Percentiles rank a stretch among this genome's conserved stretches.
phyloP scores from a whole-genome alignment of 2,797 vertebrate species.

The Micrastur ruficollis region DNA sequence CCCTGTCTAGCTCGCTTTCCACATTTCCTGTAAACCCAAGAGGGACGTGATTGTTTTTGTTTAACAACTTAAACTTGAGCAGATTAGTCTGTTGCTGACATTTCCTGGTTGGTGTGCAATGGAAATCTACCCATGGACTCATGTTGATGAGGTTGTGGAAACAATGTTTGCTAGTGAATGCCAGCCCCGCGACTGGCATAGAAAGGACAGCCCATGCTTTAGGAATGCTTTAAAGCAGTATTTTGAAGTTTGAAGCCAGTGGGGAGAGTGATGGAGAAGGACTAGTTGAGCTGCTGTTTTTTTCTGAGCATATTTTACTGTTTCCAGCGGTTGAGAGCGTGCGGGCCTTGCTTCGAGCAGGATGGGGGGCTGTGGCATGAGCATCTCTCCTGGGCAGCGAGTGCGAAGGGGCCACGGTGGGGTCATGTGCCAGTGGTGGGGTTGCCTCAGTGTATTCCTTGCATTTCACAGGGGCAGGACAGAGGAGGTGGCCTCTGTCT shows the following conservation, averaged over 20 bases:
- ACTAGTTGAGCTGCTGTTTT: background rate
- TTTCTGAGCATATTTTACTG: background rate
- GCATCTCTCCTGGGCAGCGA: background rate
- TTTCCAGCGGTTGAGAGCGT: background rate
- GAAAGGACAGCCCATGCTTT: background rate
- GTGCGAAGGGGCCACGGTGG: fast-evolving
- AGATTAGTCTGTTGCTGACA: background rate
- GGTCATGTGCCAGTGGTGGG: background rate
- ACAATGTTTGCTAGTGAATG: background rate
- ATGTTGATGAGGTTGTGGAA: background rate
- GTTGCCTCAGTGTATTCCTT: background rate
- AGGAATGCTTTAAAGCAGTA: background rate
- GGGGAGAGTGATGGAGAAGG: background rate
- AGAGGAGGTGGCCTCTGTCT: background rate
- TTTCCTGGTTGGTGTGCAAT: background rate
- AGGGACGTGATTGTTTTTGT: background rate
- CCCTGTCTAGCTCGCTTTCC: background rate
- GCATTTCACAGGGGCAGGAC: background rate
- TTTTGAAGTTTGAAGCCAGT: background rate
- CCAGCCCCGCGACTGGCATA: background rate
- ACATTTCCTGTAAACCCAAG: background rate
- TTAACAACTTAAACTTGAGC: background rate
- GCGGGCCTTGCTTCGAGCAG: background rate
- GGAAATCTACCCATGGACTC: background rate
- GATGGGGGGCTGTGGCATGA: background rate